Evolutionary conservation across 2,797 vertebrate genomes (phyloP).

Genomic region (Syncerus caffer): DNA sequence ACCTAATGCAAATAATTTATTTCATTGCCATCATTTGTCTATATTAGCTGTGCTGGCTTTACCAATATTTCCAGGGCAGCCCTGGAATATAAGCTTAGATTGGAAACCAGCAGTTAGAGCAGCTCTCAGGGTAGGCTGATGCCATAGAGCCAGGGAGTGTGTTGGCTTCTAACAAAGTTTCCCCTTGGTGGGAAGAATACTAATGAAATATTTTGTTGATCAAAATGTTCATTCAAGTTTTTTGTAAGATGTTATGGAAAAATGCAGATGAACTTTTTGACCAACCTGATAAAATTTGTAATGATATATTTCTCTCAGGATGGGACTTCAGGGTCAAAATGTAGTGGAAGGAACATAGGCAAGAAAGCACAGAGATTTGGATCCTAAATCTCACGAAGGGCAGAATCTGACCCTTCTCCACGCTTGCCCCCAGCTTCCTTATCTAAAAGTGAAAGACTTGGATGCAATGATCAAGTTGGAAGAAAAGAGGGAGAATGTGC

Average conservation of each 20-base stretch:
- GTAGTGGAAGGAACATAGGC: background rate
- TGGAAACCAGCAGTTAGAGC: constrained; percentile 18
- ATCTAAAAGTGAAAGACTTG: background rate
- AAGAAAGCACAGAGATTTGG: background rate
- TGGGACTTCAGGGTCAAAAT: background rate
- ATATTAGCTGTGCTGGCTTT: constrained; percentile 33
- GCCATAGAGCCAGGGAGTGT: background rate
- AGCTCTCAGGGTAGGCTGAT: background rate
- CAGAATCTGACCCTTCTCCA: background rate
- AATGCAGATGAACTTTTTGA: background rate
- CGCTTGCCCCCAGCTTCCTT: background rate
- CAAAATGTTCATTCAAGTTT: background rate
- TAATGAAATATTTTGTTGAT: background rate
- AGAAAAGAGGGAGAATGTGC: background rate
- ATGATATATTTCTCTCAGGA: background rate
- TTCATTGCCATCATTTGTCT: constrained; percentile 48
- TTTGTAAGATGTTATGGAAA: background rate
- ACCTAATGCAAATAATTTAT: constrained; percentile 72
- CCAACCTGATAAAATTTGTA: background rate
- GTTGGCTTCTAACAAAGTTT: background rate
- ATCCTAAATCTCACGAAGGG: background rate
- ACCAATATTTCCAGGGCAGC: background rate
- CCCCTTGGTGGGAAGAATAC: constrained; percentile 5
- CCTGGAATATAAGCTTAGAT: constrained; percentile 38
- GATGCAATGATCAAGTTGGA: background rate